Base-by-base conservation (phyloP, 2,888 invertebrate genomes). In the Scaptomyza parva region DNA sequence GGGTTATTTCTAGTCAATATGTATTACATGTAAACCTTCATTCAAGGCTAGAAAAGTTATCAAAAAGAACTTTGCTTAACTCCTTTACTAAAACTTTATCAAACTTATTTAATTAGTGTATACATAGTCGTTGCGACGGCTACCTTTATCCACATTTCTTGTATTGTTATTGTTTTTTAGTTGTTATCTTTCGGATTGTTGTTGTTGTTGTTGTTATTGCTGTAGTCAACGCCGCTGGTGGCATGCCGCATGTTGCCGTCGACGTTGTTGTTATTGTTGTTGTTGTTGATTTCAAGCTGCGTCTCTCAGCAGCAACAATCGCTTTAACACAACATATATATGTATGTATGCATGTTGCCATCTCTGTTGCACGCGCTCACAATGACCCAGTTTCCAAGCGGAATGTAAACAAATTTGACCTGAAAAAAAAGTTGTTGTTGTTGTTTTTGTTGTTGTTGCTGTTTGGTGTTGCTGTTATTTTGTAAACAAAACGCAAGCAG, bases 401-500 rank as follows among this genome's bases (percentile, higher is more conserved):
- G 87, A 85, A 88, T 89, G 89, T 89, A 89, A 89, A 89, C 89
- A 89, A 89, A 89, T 88, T 89, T 89, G 89, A 89, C 89, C 89
- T 89, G 89, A 80, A 89, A 89, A 88, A 82, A 64, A 73, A 73
- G 41, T 30, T 55, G 64, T 14, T 55, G 69, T 37, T 47, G 53
- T 39, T 57, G 51, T 77, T 86, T 80, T 78, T 73, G 48, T 77
- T 86, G 58, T 30, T 53, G 52, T 78, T 86, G 84, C 78, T 73
- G 55, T 77, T 86, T 86, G 58, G 24, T 53, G 52, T 78, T 86
- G 84, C 78, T 73, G 55, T 77, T 86, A 84, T 81, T 86, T 86
- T 86, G 83, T 86, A 89, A 89, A 88, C 88, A 89, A 87, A 81
- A 77, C 80, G 75, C 75, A 57, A 53, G 6, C 71, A 45, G 58